Conservation (phyloP, 2,797 vertebrate genomes). For the Australoheros facetus region DNA sequence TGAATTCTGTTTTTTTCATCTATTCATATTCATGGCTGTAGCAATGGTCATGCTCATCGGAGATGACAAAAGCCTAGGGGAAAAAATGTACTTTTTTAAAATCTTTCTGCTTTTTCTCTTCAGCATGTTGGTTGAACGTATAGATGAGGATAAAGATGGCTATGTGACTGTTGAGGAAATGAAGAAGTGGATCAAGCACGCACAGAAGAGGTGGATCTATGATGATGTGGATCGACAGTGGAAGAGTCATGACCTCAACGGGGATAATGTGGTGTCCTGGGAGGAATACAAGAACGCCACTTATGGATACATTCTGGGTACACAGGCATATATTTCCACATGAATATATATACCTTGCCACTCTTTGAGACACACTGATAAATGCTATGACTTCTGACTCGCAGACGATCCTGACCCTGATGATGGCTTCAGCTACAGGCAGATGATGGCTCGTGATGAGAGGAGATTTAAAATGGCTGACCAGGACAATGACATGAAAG, state of each 20-base stretch:
- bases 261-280: slow-evolving; percentile 92
- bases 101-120: slow-evolving; percentile 36
- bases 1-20: neutral
- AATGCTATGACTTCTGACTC: slow-evolving; percentile 11
- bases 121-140: slow-evolving; percentile 94
- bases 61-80: neutral
- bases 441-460: slow-evolving; percentile 97
- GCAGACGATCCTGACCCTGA: slow-evolving; percentile 94
- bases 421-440: slow-evolving; percentile 95
- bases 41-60: no score
- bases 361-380: neutral
- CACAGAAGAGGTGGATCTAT: slow-evolving; percentile 98
- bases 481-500: slow-evolving; percentile 85
- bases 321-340: slow-evolving; percentile 7
- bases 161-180: slow-evolving; percentile 93
- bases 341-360: neutral
- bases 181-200: slow-evolving; percentile 95
- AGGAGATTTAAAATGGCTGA: slow-evolving; percentile 96
- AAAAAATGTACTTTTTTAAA: neutral
- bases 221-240: slow-evolving; percentile 97
- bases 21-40: no score
- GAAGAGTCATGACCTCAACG: slow-evolving; percentile 96
- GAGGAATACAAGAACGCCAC: slow-evolving; percentile 98
- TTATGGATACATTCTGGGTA: slow-evolving; percentile 96
- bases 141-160: slow-evolving; percentile 93